Base-by-base conservation (phyloP, 1,140 invertebrate genomes). In the Drosophila auraria region DNA sequence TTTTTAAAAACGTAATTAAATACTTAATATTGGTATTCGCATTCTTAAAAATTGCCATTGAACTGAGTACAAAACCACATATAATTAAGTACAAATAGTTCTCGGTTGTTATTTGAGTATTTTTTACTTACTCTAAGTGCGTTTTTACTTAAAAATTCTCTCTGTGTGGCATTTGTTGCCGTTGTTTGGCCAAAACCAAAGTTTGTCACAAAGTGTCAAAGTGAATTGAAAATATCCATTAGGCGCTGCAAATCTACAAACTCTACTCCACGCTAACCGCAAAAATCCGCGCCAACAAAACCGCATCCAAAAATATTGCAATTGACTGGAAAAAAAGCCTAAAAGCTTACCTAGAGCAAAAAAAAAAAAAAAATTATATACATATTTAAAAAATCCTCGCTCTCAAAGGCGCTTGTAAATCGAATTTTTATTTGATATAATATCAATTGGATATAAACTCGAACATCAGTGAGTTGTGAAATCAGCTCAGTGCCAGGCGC, bases 121-220 rank as follows among this genome's bases (percentile, higher is more conserved):
- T 20, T 20, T 20, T 20, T 20, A 20, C 20, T 20, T 20, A 20
- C 20, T 20, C 20, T 20, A 20, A 20, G 20, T 20, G 20, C 20
- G 20, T 20, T 20, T 20, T 20, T 20, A 20, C 20, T 20, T 20
- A 20, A 20, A 20, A 20, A 20, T 20, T 20, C 20, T 20, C 20
- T 20, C 20, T 20, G 20, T 20, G 20, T 20, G 58, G 50, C 47
- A 50, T 53, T 47, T 57, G 54, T 44, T 27, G 42, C 25, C 68
- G 44, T 44, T 54, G 42, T 56, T 17, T 64, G 68, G 45, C 45
- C 70, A 50, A 82, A 90, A 86, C 84, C 84, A 90, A 89, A 89
- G 82, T 90, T 89, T 89, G 84, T 82, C 84, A 89, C 79, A 89
- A 89, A 89, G 78, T 89, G 84, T 90, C 84, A 89, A 90, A 89